A percentile compares a stretch with the other conserved stretches of the same genome.
These are phyloP conservation scores for Cybosia mesomella DNA, from an alignment of 2,888 invertebrate species.

Conservation along the genomic window DNA sequence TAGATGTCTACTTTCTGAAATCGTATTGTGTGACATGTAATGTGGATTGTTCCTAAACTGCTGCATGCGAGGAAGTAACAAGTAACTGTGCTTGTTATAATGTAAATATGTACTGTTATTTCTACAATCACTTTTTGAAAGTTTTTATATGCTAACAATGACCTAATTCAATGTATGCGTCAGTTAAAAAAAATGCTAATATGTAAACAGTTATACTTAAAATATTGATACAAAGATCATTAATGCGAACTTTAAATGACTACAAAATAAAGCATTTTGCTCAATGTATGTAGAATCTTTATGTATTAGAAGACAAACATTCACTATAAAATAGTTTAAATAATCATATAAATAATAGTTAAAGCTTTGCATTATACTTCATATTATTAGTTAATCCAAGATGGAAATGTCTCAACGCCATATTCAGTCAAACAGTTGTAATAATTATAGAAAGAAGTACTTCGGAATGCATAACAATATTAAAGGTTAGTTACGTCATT, in stretches of 20 bases:
- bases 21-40: constrained; percentile 56
- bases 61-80: constrained; percentile 78
- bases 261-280: constrained; percentile 39
- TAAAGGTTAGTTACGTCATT: constrained; percentile 81
- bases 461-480: constrained; percentile 69
- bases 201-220: constrained; percentile 33
- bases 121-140: constrained; percentile 74
- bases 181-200: constrained; percentile 32
- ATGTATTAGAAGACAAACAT: constrained; percentile 36
- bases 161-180: constrained; percentile 38
- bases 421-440: constrained; percentile 56
- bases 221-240: constrained; percentile 38
- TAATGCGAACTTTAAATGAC: constrained; percentile 27
- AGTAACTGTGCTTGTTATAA: constrained; percentile 68
- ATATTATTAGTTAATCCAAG: constrained; percentile 42
- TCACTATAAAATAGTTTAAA: constrained; percentile 45
- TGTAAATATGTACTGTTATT: constrained; percentile 67
- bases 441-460: constrained; percentile 45
- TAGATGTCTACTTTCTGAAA: constrained; percentile 52
- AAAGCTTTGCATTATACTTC: constrained; percentile 59
- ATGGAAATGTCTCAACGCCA: constrained; percentile 69
- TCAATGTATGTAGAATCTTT: constrained; percentile 28
- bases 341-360: constrained; percentile 57
- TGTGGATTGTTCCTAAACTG: constrained; percentile 53
- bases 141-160: constrained; percentile 49